Conservation (phyloP, 2,113 vertebrate genomes). For the Cyprinodon variegatus region DNA sequence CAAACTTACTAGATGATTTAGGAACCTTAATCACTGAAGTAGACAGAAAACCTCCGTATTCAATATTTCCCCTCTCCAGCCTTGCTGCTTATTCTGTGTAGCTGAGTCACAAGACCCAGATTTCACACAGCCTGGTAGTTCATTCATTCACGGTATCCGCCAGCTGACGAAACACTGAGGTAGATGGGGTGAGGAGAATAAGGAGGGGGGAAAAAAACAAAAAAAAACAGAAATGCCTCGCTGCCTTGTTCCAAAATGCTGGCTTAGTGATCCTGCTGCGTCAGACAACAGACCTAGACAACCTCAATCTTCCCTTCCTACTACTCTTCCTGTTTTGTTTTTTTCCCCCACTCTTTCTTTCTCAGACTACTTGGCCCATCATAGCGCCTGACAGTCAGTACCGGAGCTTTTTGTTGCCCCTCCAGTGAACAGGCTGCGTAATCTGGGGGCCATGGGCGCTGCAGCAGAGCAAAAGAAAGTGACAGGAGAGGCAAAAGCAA, state of each 20-base stretch:
- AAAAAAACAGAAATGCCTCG: constrained; percentile 42
- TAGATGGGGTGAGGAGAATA: constrained; percentile 42
- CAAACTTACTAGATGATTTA: no score
- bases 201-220: constrained; percentile 18
- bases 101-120: constrained; percentile 78
- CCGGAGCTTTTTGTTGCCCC: constrained; percentile 23
- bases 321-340: background rate
- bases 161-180: constrained; percentile 54
- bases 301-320: constrained; percentile 39
- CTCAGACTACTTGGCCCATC: constrained; percentile 24
- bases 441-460: constrained; percentile 50
- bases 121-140: constrained; percentile 75
- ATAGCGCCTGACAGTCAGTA: constrained; percentile 33
- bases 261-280: constrained; percentile 54
- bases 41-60: no score
- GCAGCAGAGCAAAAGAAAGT: constrained; percentile 49
- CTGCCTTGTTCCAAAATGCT: constrained; percentile 57
- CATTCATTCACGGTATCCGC: constrained; percentile 75
- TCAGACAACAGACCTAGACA: constrained; percentile 24
- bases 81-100: constrained; percentile 44
- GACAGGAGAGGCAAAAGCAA: constrained; percentile 45
- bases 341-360: no score
- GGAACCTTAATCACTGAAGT: no score
- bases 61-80: constrained; percentile 21
- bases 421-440: constrained; percentile 51